Conservation (phyloP, 2,888 invertebrate genomes). For the Athalia circularis region DNA sequence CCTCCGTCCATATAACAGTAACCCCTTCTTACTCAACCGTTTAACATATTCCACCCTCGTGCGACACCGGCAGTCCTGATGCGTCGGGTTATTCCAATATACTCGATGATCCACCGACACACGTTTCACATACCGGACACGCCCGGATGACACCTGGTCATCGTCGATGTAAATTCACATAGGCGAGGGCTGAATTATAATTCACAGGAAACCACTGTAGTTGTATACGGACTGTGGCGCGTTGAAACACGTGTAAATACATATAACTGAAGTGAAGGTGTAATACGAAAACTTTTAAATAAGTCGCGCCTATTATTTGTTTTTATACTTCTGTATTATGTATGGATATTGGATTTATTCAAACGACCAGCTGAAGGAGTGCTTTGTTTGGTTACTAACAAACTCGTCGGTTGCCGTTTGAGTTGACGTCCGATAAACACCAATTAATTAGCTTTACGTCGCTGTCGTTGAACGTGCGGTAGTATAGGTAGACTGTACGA, state of each 20-base stretch:
- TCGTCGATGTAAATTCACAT: constrained; percentile 5
- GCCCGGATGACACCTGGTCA: constrained; percentile 39
- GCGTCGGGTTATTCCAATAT: constrained; percentile 1
- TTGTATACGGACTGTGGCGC: background rate
- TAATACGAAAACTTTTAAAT: too few species aligned
- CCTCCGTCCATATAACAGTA: background rate
- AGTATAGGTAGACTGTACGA: background rate
- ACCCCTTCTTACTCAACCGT: background rate
- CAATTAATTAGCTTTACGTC: too few species aligned
- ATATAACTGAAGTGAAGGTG: too few species aligned
- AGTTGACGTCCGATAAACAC: too few species aligned
- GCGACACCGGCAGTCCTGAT: background rate
- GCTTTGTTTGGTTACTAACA: too few species aligned
- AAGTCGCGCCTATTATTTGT: too few species aligned
- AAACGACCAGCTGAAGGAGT: too few species aligned
- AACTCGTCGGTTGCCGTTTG: too few species aligned
- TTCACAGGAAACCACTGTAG: constrained; percentile 34
- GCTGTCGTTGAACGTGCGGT: too few species aligned
- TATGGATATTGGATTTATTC: too few species aligned
- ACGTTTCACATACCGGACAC: constrained; percentile 38
- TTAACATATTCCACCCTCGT: constrained; percentile 30
- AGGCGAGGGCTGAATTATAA: constrained; percentile 37
- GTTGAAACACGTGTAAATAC: background rate
- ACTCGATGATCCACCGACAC: constrained; percentile 23
- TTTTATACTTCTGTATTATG: too few species aligned